Evolutionary conservation across 2,888 invertebrate genomes (phyloP).

Genomic region (Iselma pallidipennis): DNA sequence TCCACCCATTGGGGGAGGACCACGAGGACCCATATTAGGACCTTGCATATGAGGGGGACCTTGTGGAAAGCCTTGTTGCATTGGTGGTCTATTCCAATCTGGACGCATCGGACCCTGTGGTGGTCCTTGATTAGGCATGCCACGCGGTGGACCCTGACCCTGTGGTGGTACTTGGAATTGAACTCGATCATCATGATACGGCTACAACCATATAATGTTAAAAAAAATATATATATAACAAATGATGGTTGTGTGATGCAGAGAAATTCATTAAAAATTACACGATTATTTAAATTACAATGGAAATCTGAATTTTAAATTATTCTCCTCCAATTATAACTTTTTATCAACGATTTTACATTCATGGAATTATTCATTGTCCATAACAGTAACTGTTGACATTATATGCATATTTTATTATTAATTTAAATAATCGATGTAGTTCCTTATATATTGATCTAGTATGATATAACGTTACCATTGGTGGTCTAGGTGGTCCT

Average conservation of each 20-base stretch:
- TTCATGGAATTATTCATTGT: too few species aligned
- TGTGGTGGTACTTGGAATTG: conserved; percentile 63
- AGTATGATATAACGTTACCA: conserved; percentile 55
- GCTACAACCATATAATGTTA: background rate
- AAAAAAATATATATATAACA: too few species aligned
- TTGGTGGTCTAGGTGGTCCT: conserved; percentile 63
- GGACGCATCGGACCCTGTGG: conserved; percentile 65
- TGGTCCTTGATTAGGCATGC: conserved; percentile 66
- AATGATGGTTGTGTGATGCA: too few species aligned
- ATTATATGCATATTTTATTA: background rate
- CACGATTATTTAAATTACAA: background rate
- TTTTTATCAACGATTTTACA: too few species aligned
- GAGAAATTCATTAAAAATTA: too few species aligned
- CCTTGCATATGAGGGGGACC: conserved; percentile 74
- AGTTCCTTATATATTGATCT: too few species aligned
- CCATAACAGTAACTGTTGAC: too few species aligned
- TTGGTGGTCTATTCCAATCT: conserved; percentile 76
- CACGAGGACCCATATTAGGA: conserved; percentile 60
- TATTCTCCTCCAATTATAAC: background rate
- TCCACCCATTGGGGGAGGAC: conserved; percentile 61
- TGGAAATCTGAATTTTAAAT: background rate
- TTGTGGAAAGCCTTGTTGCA: conserved; percentile 70
- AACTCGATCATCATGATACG: background rate
- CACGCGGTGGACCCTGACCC: conserved; percentile 62
- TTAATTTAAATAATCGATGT: conserved; percentile 5